Conservation (phyloP, 2,888 invertebrate species). For the Hydroisotoma schaefferi region DNA sequence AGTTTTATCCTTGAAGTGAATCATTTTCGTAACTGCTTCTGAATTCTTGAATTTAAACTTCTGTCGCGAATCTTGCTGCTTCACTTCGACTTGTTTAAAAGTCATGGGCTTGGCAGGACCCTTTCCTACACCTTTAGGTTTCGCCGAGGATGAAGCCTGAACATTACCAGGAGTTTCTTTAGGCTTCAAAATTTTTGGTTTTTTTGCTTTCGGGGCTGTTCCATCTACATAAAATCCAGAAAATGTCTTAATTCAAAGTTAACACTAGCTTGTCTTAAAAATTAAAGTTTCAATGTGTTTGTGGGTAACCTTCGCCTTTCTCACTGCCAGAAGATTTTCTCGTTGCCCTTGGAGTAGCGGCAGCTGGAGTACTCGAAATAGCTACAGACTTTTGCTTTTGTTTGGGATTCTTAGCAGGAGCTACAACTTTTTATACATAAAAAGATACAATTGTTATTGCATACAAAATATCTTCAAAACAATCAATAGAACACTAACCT, state of each 20-base stretch:
- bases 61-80: constrained; percentile 35
- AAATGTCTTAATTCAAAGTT: background rate
- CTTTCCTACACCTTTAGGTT: constrained; percentile 15
- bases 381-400: too few species aligned
- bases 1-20: constrained; percentile 43
- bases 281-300: background rate
- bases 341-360: constrained; percentile 32
- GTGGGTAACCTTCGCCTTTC: constrained; percentile 6
- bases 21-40: constrained; percentile 31
- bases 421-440: too few species aligned
- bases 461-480: too few species aligned
- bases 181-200: constrained; percentile 7
- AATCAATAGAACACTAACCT: too few species aligned
- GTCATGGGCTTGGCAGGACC: constrained; percentile 23
- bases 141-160: constrained; percentile 9
- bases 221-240: too few species aligned
- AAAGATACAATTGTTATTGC: too few species aligned
- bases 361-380: constrained; percentile 12
- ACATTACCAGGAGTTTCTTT: constrained; percentile 11
- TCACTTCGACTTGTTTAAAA: constrained; percentile 39
- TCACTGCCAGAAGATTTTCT: constrained; percentile 33
- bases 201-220: constrained; percentile 7
- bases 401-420: too few species aligned
- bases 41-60: constrained; percentile 40
- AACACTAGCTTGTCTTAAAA: background rate